Evolutionary conservation across 1,140 invertebrate species (phyloP), one percentile per base, ranked within the genome.

Genomic region (Doryteuthis pealeii): DNA sequence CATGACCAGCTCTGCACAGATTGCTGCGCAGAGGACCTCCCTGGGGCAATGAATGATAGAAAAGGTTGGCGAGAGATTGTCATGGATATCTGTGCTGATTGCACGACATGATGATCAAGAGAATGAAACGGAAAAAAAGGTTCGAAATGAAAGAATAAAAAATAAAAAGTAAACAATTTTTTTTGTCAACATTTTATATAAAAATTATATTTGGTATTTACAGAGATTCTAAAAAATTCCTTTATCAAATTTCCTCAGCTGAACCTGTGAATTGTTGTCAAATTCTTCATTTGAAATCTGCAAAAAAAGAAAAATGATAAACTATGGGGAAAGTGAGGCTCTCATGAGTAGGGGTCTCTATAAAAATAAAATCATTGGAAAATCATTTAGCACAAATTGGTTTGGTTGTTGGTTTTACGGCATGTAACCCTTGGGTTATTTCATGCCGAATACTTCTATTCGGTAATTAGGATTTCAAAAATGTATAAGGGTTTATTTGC

Each of bases 271-370:
- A 74, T 49, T 74, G 31, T 35, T 22, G 12, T 81, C 81, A 79
- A 83, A 83, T 26, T 82, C 75, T 71, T 80, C 78, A 70, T 81
- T 73, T 15, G 81, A 79, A 66, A 83, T 81, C 82, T 83, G 79
- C 26, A 79, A 80, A 18, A 69, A 70, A 77, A 72, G 40, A 35
- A 73, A n/a, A 15, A 30, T 73, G 4, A 58, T 58, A n/a, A 58
- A 58, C 54, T 28, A 22, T 6, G 6, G 10, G 0, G 18, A 28
- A n/a, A n/a, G n/a, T n/a, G n/a, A n/a, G n/a, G n/a, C n/a, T n/a
- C n/a, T n/a, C n/a, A n/a, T n/a, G 18, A n/a, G 6, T 62, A 14
- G 26, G 6, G 22, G 18, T 22, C 10, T 4, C 30, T 4, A 62
- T 31, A 18, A 4, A 54, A 10, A 71, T 67, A 58, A n/a, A n/a